A percentile compares a stretch with the other conserved stretches of the same genome.
Conservation (phyloP, 1,140 invertebrate genomes). For the Sitophilus oryzae region DNA sequence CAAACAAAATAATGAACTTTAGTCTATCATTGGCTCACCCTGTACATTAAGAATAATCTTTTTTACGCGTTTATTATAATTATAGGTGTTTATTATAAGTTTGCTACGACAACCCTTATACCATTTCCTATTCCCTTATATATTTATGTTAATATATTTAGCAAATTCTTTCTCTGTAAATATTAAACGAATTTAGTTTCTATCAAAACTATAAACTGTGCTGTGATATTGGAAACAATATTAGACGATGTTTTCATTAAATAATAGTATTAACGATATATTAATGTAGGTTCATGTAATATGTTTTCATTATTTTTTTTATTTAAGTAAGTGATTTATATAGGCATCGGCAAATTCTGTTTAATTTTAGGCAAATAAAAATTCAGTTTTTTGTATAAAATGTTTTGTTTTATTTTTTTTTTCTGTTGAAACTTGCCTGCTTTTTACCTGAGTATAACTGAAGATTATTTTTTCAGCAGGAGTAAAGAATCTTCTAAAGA, state of each 20-base stretch:
- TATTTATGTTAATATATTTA: too few species aligned
- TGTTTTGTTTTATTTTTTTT: constrained; percentile 10
- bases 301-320: background rate
- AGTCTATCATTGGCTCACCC: too few species aligned
- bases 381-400: constrained; percentile 4
- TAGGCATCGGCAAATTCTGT: background rate
- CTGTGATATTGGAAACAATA: constrained; percentile 15
- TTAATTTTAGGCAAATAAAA: constrained; percentile 2
- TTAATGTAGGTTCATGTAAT: background rate
- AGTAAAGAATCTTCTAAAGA: constrained; percentile 9
- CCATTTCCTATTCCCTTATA: too few species aligned
- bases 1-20: too few species aligned
- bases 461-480: constrained; percentile 17
- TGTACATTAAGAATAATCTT: too few species aligned
- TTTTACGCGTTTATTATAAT: too few species aligned
- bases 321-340: constrained; percentile 3
- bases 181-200: background rate
- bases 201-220: constrained; percentile 2
- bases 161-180: too few species aligned
- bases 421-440: background rate
- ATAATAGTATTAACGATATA: background rate
- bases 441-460: background rate
- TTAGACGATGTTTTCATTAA: constrained; percentile 5
- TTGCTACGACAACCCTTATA: too few species aligned
- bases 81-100: too few species aligned